Base-by-base conservation (phyloP, 2,888 invertebrate genomes). In the Cenopis cana region DNA sequence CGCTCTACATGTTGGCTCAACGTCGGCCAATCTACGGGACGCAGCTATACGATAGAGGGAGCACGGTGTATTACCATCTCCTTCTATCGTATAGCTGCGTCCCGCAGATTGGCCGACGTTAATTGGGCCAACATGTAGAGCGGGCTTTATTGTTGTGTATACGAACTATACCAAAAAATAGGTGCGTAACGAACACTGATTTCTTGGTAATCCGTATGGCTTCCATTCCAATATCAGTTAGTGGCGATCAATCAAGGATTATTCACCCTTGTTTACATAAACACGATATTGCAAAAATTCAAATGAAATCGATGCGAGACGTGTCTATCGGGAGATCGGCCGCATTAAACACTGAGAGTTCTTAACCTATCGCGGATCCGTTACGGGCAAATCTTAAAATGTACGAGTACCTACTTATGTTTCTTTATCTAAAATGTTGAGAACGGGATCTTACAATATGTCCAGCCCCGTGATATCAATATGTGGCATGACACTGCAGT, bases 191-290 rank as follows among this genome's bases (percentile, higher is more conserved):
- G n/a, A n/a, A 46, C 24, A 24, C 24, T 18, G n/a, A 20, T 36
- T 14, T 20, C 4, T 36, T 24, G 36, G 18, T 52, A 38, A 64
- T 64, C 64, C 64, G 38, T 38, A 38, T 61, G 33, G 29, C 60
- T 33, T 61, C 41, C 46, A 46, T 64, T 64, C 38, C 52, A 69
- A 57, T 54, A 70, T 66, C 59, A 54, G 70, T 68, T 68, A 59
- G 60, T 60, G 60, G 74, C 78, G 83, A 87, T 87, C 86, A 82
- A 87, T 87, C 88, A 87, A 81, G 83, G 81, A 83, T 82, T 85
- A 82, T 79, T 80, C 80, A 79, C 82, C 86, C 83, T 80, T 80
- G 77, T 74, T 74, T 74, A 74, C 70, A 72, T 74, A 69, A 67
- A 68, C 69, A 68, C 77, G 77, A 78, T 80, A 79, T 76, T 80